These are phyloP conservation scores for Sebastes diploproa DNA, from an alignment of 2,797 vertebrate species.

Conservation along the genomic window DNA sequence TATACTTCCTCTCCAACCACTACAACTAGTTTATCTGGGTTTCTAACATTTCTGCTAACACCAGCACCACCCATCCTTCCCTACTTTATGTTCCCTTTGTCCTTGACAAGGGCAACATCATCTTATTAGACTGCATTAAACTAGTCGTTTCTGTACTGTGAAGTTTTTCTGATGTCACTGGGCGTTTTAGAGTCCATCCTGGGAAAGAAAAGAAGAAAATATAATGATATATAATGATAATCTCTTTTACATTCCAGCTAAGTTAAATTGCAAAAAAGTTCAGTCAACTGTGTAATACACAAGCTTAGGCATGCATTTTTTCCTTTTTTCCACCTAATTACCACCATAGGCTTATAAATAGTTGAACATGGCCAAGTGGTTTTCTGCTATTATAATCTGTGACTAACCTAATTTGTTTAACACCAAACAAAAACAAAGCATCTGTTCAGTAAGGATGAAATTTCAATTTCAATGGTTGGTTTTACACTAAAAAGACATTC, in stretches of 20 bases:
- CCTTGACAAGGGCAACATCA: neutral
- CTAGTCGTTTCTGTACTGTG: neutral
- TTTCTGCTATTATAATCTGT: constrained; percentile 18
- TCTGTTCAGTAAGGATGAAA: neutral
- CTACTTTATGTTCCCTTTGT: constrained; percentile 2
- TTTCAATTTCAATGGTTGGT: neutral
- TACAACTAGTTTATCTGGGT: constrained; percentile 50
- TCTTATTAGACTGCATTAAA: neutral
- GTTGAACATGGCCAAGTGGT: constrained; percentile 1
- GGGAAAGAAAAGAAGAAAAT: constrained; percentile 32
- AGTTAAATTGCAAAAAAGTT: neutral
- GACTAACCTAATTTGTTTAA: constrained; percentile 12
- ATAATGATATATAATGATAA: neutral
- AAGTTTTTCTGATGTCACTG: constrained; percentile 44
- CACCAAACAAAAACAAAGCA: neutral
- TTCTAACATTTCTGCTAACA: constrained; percentile 37
- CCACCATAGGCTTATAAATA: neutral
- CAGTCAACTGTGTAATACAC: neutral
- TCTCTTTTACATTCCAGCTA: neutral
- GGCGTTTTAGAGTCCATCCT: constrained; percentile 72
- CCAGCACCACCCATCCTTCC: constrained; percentile 49
- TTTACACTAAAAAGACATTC: neutral
- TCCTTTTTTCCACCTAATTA: neutral
- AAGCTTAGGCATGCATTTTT: constrained; percentile 3
- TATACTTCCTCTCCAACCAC: constrained; percentile 31